Base-by-base conservation (phyloP, 2,113 vertebrate species). In the Pica pica region DNA sequence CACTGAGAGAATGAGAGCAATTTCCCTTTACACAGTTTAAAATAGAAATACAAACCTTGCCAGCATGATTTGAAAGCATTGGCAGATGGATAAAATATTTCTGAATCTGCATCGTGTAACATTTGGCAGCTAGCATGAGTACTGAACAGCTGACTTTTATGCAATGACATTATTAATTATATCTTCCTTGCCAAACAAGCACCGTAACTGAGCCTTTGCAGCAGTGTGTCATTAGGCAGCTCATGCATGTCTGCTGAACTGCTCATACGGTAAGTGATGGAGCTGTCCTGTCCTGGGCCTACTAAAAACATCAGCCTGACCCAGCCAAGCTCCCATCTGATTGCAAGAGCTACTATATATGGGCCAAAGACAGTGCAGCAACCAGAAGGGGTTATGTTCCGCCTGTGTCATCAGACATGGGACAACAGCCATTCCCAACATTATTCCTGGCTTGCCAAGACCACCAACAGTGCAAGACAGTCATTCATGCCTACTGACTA, bases 81-180 rank as follows among this genome's bases (percentile, higher is more conserved):
- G 98, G 97, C 98, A 95, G 95, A 96, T 70, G 88, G 88, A 73
- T 90, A 83, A 95, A 96, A 95, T 98, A 92, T 96, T 98, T 98
- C 96, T 98, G 93, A 97, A 96, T 91, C 57, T 23, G 87, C 92
- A 93, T 89, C 57, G n/a, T 91, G 90, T 95, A 97, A 97, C 37
- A 63, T 95, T 94, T 95, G 93, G 94, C 96, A 97, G 94, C 95
- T 82, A 94, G 94, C 87, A 97, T 91, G 95, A 97, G 96, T 91
- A 65, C 77, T 65, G 96, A 97, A 98, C 97, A 98, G 98, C 98
- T 98, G 97, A 98, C 97, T 97, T 97, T 52, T 93, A 96, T 89
- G 95, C 91, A 97, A 97, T 94, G 95, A 97, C 96, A 96, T 96
- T 96, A 94, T 94, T 94, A 97, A 96, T 96, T 93, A 84, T 91